A percentile compares a stretch with the other conserved stretches of the same genome.
Conservation (phyloP, 2,888 invertebrate species). For the Erebia aethiops region DNA sequence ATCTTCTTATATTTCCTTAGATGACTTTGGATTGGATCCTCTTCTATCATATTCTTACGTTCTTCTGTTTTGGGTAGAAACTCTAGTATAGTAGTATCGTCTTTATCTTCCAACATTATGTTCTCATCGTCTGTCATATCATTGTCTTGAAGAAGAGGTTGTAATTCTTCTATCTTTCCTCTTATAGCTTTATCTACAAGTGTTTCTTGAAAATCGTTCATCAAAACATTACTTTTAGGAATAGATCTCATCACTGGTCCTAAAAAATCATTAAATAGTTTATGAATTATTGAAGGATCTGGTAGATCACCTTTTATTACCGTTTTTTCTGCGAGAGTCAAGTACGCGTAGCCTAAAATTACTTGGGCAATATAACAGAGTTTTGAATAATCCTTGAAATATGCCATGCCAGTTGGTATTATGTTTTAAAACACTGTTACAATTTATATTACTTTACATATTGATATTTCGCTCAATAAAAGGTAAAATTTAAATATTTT, state of each 20-base stretch:
- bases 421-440: neutral
- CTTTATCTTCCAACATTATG: conserved; percentile 47
- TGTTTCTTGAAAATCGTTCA: conserved; percentile 35
- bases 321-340: neutral
- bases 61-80: conserved; percentile 45
- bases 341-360: neutral
- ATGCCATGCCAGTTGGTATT: conserved; percentile 9
- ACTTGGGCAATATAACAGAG: conserved; percentile 1
- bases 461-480: neutral
- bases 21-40: conserved; percentile 43
- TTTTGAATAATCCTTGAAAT: neutral
- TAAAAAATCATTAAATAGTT: conserved; percentile 49
- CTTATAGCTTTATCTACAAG: conserved; percentile 49
- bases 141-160: conserved; percentile 54
- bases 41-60: conserved; percentile 23
- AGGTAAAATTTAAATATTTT: neutral
- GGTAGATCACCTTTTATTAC: conserved; percentile 37
- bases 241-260: conserved; percentile 47
- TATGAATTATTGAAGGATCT: conserved; percentile 42
- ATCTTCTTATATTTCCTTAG: conserved; percentile 58
- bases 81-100: conserved; percentile 62
- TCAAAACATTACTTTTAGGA: conserved; percentile 6
- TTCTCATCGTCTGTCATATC: conserved; percentile 42
- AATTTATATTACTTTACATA: neutral
- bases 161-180: conserved; percentile 51